phyloP scores from a whole-genome alignment of 2,113 vertebrate genomes.

The Oncorhynchus nerka region DNA sequence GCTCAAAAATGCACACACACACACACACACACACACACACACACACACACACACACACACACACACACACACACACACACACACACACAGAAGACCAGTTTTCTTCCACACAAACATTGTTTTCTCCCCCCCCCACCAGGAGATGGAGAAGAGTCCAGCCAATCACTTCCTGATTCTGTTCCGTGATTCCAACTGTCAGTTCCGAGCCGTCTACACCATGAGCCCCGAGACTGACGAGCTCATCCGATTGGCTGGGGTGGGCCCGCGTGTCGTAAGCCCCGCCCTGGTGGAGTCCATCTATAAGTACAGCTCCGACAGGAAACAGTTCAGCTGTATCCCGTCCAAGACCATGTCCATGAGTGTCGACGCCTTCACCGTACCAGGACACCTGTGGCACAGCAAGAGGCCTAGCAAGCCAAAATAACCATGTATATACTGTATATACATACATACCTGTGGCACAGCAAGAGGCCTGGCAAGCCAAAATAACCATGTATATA shows the following conservation, averaged over 20 bases:
- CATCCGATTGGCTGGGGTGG: constrained; percentile 77
- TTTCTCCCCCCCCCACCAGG: constrained; percentile 44
- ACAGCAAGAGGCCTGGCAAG: too few relatives aligned
- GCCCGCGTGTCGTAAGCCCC: constrained; percentile 75
- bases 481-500: too few relatives aligned
- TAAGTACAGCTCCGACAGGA: constrained; percentile 91
- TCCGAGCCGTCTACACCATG: constrained; percentile 75
- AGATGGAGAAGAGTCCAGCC: constrained; percentile 73
- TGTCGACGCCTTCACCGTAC: constrained; percentile 89
- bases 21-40: constrained; percentile 8
- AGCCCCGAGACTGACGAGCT: constrained; percentile 80
- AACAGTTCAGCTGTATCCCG: constrained; percentile 88
- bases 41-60: neutral
- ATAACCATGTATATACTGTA: neutral
- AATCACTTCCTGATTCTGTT: constrained; percentile 79
- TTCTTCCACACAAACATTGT: neutral
- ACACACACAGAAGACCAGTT: neutral
- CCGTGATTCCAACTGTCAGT: constrained; percentile 74
- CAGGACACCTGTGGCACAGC: constrained; percentile 82
- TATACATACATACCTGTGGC: too few relatives aligned
- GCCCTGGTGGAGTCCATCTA: constrained; percentile 85
- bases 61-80: neutral
- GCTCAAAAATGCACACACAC: neutral
- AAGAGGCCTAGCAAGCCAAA: constrained; percentile 74
- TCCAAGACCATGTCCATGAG: constrained; percentile 89